Base-by-base conservation (phyloP, 2,797 vertebrate species). In the Nothura maculosa region DNA sequence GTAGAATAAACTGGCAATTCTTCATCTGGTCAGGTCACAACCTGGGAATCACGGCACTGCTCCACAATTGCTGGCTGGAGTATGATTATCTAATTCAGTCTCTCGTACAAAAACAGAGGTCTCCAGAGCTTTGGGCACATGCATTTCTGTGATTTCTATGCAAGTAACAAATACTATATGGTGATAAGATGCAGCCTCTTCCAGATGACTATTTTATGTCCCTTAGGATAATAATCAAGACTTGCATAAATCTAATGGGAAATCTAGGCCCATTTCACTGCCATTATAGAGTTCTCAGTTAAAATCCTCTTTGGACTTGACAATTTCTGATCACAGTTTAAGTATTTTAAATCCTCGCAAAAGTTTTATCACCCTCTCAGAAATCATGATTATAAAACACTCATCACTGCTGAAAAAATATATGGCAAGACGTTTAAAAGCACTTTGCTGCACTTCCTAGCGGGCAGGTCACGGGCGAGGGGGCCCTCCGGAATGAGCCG, bases 1-100 rank as follows among this genome's bases (percentile, higher is more conserved):
- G 93, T 95, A 97, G 96, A 97, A 97, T 98, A 98, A 99, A 98
- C 97, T 98, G 96, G 95, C 88, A 94, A 92, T 86, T 96, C 97
- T 97, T 96, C 79, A 75, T 95, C 92, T 94, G 92, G 55, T 94
- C 91, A 93, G 87, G 75, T 96, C 92, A 96, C 55, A 92, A 80
- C 86, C 87, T 61, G 61, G 91, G 93, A 96, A 79, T 55, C 84
- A 78, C 86, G 68, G 81, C 42, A 81, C 60, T 60, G 64, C 85
- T 97, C 96, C 96, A 92, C 94, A 93, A 30, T 36, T 92, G 91
- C 70, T 95, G 91, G 83, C 80, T 92, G 42, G 16, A 68, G n/a
- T 74, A 87, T 63, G 83, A 55, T 83, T 88, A 92, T 96, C 88
- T 86, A 52, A 55, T 76, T 77, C 83, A 92, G 88, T 40, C 91